phyloP scores from a whole-genome alignment of 2,888 invertebrate genomes.

The Adelognathus sp. region DNA sequence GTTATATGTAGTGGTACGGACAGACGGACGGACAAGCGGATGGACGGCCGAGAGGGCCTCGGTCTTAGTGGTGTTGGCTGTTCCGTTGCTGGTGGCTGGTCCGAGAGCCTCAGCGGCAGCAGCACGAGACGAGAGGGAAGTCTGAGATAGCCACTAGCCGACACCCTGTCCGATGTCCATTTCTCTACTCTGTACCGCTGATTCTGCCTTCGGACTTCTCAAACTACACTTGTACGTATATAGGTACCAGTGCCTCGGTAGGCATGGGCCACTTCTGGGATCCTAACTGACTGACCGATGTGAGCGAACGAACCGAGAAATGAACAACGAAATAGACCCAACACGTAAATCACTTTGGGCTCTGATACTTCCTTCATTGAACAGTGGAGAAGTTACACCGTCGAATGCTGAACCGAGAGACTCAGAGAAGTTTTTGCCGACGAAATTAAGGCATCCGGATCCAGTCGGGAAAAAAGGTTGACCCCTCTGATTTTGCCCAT shows the following conservation, averaged over 20 bases:
- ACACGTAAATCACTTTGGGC: slow-evolving; percentile 19
- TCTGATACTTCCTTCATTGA: slow-evolving; percentile 18
- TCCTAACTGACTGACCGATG: slow-evolving; percentile 40
- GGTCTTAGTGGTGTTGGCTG: slow-evolving; percentile 26
- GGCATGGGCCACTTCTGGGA: slow-evolving; percentile 46
- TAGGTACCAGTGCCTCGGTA: too few species aligned
- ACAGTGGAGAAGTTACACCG: not conserved
- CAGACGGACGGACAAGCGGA: slow-evolving; percentile 45
- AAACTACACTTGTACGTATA: not conserved
- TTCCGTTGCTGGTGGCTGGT: slow-evolving; percentile 40
- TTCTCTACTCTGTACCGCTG: slow-evolving; percentile 52
- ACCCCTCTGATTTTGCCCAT: not conserved
- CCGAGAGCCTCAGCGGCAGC: slow-evolving; percentile 43
- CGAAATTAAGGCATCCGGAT: not conserved
- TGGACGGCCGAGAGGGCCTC: slow-evolving; percentile 25
- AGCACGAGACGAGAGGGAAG: slow-evolving; percentile 66
- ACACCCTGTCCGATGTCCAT: slow-evolving; percentile 75
- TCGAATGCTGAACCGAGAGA: not conserved
- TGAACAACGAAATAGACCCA: not conserved
- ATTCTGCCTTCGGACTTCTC: slow-evolving; percentile 11
- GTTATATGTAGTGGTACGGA: slow-evolving; percentile 30
- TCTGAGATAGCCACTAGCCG: slow-evolving; percentile 78
- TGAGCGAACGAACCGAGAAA: slow-evolving; percentile 29
- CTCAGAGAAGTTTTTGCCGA: not conserved
- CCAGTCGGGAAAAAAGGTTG: not conserved